phyloP scores from a whole-genome alignment of 2,888 invertebrate genomes.

The Glyphotaelius pellucidus region DNA sequence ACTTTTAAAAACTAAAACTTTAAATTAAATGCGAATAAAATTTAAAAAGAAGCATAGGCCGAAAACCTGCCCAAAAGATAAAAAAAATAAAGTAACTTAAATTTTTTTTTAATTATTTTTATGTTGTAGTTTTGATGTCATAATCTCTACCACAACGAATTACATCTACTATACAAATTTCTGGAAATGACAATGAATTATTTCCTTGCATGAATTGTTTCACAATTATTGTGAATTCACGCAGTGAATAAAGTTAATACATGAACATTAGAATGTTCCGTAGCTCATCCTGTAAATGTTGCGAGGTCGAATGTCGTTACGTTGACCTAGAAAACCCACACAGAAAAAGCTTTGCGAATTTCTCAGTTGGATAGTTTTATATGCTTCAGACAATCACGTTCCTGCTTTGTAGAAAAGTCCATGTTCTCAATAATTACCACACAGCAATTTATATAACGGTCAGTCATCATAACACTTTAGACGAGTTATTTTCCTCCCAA shows the following conservation, averaged over 20 bases:
- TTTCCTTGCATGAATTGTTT: neutral
- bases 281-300: neutral
- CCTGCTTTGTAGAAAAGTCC: neutral
- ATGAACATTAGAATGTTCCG: neutral
- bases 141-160: too few species aligned
- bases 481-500: neutral
- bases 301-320: neutral
- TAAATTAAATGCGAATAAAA: neutral
- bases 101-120: too few species aligned
- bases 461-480: neutral
- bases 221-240: neutral
- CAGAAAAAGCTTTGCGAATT: neutral
- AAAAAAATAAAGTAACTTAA: neutral
- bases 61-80: too few species aligned
- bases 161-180: neutral
- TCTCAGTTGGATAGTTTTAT: neutral
- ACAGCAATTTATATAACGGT: neutral
- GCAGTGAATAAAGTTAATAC: too few species aligned
- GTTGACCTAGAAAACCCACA: neutral
- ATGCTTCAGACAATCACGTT: neutral
- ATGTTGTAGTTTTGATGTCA: neutral
- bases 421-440: neutral
- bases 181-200: neutral
- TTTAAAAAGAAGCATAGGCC: neutral
- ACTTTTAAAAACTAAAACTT: too few species aligned